Conservation (phyloP, 2,113 vertebrate genomes). For the Bubo bubo region DNA sequence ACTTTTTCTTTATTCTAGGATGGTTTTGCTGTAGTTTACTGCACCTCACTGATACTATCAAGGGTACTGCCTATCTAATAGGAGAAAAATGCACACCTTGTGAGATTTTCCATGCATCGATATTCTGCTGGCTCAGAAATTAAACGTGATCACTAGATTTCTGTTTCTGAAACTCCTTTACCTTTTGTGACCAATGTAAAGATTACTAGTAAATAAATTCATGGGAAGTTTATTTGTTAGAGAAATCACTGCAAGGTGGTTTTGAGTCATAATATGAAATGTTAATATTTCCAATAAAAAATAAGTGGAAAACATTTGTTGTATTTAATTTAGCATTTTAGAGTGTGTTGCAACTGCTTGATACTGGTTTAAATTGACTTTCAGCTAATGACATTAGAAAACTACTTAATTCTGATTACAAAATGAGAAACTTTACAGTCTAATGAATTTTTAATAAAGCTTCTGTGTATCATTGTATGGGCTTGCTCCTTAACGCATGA, state of each 20-base stretch:
- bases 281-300: slow-evolving; percentile 44
- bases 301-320: slow-evolving; percentile 26
- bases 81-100: not conserved
- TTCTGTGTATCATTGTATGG: slow-evolving; percentile 2
- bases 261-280: not conserved
- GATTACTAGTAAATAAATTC: not conserved
- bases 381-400: slow-evolving; percentile 60
- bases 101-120: not conserved
- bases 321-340: slow-evolving; percentile 32
- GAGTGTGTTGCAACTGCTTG: slow-evolving; percentile 42
- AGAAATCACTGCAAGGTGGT: not conserved
- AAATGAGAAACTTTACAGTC: slow-evolving; percentile 56
- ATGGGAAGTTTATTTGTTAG: not conserved
- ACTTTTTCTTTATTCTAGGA: not conserved
- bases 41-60: not conserved
- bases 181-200: not conserved
- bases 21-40: not conserved
- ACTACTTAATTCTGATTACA: slow-evolving; percentile 68
- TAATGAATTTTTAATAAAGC: slow-evolving; percentile 73
- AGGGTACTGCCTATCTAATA: not conserved
- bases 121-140: slow-evolving; percentile 10
- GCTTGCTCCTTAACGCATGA: slow-evolving; percentile 9
- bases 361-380: slow-evolving; percentile 37
- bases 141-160: not conserved
- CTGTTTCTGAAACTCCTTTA: not conserved